Conservation (phyloP, 2,113 vertebrate species). For the Clarias magur region DNA sequence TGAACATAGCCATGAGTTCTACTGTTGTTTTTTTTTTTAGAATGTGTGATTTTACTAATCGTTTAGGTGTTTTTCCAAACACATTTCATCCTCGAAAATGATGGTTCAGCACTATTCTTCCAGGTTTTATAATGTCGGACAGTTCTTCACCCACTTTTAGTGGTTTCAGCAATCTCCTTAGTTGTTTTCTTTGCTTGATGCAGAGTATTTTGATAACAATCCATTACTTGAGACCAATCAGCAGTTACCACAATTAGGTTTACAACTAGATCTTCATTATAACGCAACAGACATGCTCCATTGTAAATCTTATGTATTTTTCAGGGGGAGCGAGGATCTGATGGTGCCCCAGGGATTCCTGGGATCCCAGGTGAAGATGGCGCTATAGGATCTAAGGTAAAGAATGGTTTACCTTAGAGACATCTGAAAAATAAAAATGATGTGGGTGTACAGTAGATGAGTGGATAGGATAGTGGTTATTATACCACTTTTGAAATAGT, state of each 20-base stretch:
- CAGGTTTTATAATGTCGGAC: too few relatives aligned
- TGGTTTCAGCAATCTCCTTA: too few relatives aligned
- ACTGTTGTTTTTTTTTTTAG: too few relatives aligned
- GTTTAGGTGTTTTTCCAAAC: too few relatives aligned
- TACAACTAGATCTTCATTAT: neutral
- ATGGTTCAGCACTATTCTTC: too few relatives aligned
- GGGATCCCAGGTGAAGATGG: constrained; percentile 77
- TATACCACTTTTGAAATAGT: neutral
- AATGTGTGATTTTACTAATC: too few relatives aligned
- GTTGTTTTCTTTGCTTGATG: too few relatives aligned
- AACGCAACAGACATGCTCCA: neutral
- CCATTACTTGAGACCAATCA: neutral
- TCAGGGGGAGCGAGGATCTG: constrained; percentile 69
- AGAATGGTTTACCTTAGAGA: neutral
- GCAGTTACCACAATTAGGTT: neutral
- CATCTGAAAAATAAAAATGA: neutral
- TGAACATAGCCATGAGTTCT: too few relatives aligned
- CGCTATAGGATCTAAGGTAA: constrained; percentile 69
- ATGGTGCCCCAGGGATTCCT: constrained; percentile 68
- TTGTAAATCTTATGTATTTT: constrained; percentile 5
- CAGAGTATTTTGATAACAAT: neutral
- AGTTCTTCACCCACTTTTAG: too few relatives aligned
- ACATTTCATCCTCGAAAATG: too few relatives aligned
- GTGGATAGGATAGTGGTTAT: neutral
- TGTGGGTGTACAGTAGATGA: neutral